Percentiles rank a stretch among this genome's conserved stretches.
phyloP scores from a whole-genome alignment of 1,140 invertebrate species.

The Pseudoatta argentina region DNA sequence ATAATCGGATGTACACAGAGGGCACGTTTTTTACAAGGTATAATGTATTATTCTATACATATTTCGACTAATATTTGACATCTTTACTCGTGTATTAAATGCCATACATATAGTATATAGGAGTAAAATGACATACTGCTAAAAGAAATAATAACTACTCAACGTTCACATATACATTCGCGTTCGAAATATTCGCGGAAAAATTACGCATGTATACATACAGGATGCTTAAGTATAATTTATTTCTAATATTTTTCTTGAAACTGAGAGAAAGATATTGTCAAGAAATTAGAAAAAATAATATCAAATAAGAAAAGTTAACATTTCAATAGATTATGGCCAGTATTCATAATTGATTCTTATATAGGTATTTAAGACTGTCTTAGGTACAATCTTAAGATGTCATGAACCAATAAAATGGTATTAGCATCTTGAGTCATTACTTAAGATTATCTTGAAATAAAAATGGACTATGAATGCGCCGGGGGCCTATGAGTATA shows the following conservation, averaged over 20 bases:
- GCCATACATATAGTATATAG: slow-evolving; percentile 23
- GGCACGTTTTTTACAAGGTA: slow-evolving; percentile 46
- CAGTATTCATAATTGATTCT: too few species aligned
- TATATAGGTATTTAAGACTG: too few species aligned
- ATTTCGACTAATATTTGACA: slow-evolving; percentile 47
- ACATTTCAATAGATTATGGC: slow-evolving; percentile 11
- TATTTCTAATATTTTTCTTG: not conserved
- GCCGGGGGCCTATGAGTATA: not conserved
- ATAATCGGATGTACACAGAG: slow-evolving; percentile 36
- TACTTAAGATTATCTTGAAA: too few species aligned
- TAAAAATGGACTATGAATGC: too few species aligned
- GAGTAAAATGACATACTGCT: slow-evolving; percentile 30
- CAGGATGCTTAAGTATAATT: not conserved
- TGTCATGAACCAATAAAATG: too few species aligned
- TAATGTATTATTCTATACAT: slow-evolving; percentile 39
- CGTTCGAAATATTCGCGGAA: slow-evolving; percentile 18
- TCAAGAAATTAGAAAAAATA: not conserved
- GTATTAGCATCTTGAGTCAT: too few species aligned
- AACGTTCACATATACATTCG: slow-evolving; percentile 42
- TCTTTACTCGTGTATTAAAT: slow-evolving; percentile 45
- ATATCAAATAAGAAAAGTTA: slow-evolving; percentile 3
- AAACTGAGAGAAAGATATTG: not conserved
- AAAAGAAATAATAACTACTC: slow-evolving; percentile 36
- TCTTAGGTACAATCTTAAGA: too few species aligned
- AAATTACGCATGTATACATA: slow-evolving; percentile 16